A percentile compares a stretch with the other conserved stretches of the same genome.
Evolutionary conservation across 2,113 vertebrate genomes (phyloP).

Genomic region (Sprattus sprattus): DNA sequence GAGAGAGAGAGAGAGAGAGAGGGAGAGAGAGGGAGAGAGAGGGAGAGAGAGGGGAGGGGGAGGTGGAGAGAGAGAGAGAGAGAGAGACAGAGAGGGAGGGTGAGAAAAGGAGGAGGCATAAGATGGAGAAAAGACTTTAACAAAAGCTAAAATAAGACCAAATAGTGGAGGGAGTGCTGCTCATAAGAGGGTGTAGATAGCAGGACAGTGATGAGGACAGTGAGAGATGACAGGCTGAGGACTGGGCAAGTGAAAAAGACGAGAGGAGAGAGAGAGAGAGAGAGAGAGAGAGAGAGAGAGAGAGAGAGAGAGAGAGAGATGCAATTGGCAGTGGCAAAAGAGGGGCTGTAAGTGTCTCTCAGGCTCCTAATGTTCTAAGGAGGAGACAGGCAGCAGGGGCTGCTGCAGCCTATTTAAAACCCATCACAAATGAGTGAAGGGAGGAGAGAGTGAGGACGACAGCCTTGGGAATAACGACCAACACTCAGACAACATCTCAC

Average conservation of each 20-base stretch:
- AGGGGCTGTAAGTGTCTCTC: too few relatives aligned
- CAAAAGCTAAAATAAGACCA: too few relatives aligned
- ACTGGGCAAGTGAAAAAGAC: neutral
- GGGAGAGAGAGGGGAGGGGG: neutral
- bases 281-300: neutral
- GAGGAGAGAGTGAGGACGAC: neutral
- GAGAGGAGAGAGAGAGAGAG: neutral
- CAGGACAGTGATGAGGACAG: too few relatives aligned
- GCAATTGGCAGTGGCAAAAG: too few relatives aligned
- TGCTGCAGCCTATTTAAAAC: too few relatives aligned
- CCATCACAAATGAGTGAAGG: neutral
- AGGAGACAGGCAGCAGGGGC: too few relatives aligned
- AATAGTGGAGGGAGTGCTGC: too few relatives aligned
- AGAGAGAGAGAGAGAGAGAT: neutral
- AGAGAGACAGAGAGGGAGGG: neutral
- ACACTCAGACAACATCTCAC: neutral
- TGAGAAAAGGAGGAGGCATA: neutral
- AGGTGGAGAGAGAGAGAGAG: neutral
- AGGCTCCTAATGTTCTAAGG: too few relatives aligned
- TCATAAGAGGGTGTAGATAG: too few relatives aligned
- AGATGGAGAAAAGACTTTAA: neutral
- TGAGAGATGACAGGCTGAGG: too few relatives aligned
- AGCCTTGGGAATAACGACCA: neutral
- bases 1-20: slow-evolving; percentile 6
- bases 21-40: neutral